Percentiles rank a stretch among this genome's conserved stretches.
Evolutionary conservation across 2,113 vertebrate species (phyloP).

Genomic region (Anser brachyrhynchus): DNA sequence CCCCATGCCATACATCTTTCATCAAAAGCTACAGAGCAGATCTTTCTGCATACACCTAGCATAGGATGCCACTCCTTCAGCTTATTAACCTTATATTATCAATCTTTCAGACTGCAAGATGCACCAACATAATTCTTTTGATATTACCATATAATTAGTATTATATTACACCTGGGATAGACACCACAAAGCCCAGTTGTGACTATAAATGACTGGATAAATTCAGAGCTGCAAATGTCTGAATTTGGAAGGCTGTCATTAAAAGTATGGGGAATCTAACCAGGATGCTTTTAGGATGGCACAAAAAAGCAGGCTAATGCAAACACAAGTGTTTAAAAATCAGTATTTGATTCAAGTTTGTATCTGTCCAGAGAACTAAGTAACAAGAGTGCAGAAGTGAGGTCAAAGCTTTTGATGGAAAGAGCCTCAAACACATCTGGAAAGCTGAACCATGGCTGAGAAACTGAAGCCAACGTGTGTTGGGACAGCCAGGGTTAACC

Average conservation of each 20-base stretch:
- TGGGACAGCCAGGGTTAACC: background rate
- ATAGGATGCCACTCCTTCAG: background rate
- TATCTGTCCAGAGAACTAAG: background rate
- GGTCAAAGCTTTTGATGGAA: background rate
- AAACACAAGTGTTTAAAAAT: background rate
- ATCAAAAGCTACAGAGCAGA: background rate
- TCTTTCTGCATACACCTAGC: background rate
- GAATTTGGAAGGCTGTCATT: background rate
- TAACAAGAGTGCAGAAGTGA: background rate
- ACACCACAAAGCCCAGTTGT: background rate
- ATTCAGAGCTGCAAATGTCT: background rate
- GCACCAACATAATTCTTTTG: background rate
- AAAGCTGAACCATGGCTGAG: background rate
- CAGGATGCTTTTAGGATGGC: background rate
- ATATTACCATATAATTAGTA: too few species aligned
- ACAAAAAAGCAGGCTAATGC: background rate
- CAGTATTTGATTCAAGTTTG: background rate
- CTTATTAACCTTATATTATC: background rate
- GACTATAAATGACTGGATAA: background rate
- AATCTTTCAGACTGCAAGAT: background rate
- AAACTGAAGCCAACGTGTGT: background rate
- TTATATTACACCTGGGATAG: fast-evolving
- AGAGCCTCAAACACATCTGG: background rate
- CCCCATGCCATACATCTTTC: background rate
- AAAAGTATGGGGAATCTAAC: background rate